Evolutionary conservation across 2,113 vertebrate genomes (phyloP).

Genomic region (Neolamprologus falcicula): DNA sequence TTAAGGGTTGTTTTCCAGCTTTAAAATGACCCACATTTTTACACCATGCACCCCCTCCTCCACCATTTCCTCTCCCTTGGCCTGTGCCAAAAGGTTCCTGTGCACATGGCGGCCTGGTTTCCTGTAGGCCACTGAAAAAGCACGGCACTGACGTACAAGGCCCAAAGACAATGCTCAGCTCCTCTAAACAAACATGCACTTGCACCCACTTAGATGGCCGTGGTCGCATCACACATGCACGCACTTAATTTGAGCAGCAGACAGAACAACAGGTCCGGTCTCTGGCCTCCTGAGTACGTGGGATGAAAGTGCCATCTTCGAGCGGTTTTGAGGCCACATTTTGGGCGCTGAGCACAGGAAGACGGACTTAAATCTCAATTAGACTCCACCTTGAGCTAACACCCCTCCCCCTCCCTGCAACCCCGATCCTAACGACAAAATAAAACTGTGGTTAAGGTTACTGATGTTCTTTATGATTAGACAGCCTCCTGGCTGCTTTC

Average conservation of each 20-base stretch:
- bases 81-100: conserved; percentile 76
- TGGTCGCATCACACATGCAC: not conserved
- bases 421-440: conserved; percentile 40
- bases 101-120: conserved; percentile 74
- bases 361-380: conserved; percentile 33
- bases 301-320: conserved; percentile 13
- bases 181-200: conserved; percentile 68
- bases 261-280: not conserved
- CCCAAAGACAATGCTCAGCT: conserved; percentile 65
- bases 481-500: not conserved
- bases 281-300: not conserved
- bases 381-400: conserved; percentile 31
- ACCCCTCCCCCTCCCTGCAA: not conserved
- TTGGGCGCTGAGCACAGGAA: conserved; percentile 43
- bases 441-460: conserved; percentile 25
- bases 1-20: conserved; percentile 68
- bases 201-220: conserved; percentile 15
- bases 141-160: conserved; percentile 67
- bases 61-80: conserved; percentile 70
- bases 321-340: not conserved
- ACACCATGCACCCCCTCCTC: conserved; percentile 1
- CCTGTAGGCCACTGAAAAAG: conserved; percentile 71
- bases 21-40: conserved; percentile 69
- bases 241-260: conserved; percentile 16
- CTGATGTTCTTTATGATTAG: conserved; percentile 33